A percentile compares a stretch with the other conserved stretches of the same genome.
These are phyloP conservation scores for Planiliza haematocheilus DNA, from an alignment of 2,113 vertebrate genomes.

Conservation along the genomic window DNA sequence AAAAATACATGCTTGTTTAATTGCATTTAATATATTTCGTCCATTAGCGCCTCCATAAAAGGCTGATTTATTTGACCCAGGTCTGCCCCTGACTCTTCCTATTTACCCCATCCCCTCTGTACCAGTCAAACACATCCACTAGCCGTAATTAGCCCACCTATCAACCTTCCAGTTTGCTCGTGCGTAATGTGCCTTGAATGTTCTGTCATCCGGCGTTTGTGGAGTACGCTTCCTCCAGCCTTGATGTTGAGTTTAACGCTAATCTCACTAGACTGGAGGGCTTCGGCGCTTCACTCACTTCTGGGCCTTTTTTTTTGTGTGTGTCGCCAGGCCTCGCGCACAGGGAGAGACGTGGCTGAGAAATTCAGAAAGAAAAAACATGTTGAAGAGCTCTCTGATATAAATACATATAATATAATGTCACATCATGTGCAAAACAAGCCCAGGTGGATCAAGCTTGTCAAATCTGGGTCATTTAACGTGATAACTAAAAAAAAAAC, in stretches of 20 bases:
- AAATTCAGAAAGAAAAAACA: too few species aligned
- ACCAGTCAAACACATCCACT: conserved; percentile 25
- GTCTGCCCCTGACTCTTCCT: conserved; percentile 13
- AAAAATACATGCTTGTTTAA: too few species aligned
- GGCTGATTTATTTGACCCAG: background rate
- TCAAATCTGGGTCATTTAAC: too few species aligned
- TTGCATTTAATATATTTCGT: too few species aligned
- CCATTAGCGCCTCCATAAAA: background rate
- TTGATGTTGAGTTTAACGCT: conserved; percentile 33
- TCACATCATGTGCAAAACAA: too few species aligned
- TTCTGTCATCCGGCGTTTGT: conserved; percentile 56
- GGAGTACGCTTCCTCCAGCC: conserved; percentile 28
- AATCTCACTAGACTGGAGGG: conserved; percentile 40
- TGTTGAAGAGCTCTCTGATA: too few species aligned
- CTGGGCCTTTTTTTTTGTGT: conserved; percentile 37
- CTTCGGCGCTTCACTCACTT: conserved; percentile 22
- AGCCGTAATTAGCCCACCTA: conserved; percentile 41
- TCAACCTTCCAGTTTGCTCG: conserved; percentile 7
- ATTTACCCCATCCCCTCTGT: conserved; percentile 14
- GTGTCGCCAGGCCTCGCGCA: conserved; percentile 44
- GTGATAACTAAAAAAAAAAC: too few species aligned
- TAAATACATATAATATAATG: too few species aligned
- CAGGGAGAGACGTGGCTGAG: conserved; percentile 15
- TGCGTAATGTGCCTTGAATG: conserved; percentile 57
- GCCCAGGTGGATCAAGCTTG: too few species aligned